Evolutionary conservation across 2,797 vertebrate genomes (phyloP).

Genomic region (Graptemys geographica): DNA sequence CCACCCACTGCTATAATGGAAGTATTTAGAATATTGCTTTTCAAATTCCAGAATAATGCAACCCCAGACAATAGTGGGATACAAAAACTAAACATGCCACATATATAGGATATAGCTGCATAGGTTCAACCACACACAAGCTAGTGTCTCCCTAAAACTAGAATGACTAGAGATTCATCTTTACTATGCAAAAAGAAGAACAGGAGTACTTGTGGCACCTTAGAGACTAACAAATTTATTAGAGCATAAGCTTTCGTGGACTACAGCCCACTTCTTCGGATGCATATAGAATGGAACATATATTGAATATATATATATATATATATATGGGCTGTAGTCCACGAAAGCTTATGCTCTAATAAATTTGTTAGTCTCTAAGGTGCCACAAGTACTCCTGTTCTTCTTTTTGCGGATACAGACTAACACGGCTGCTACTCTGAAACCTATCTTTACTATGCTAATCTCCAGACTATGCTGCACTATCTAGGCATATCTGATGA

Average conservation of each 20-base stretch:
- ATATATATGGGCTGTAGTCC: too few species aligned
- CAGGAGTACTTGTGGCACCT: too few species aligned
- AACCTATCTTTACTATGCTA: not conserved
- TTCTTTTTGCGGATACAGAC: too few species aligned
- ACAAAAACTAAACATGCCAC: not conserved
- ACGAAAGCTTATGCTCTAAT: too few species aligned
- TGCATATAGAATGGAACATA: too few species aligned
- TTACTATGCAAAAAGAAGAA: not conserved
- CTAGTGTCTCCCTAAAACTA: not conserved
- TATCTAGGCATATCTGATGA: not conserved
- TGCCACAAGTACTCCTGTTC: too few species aligned
- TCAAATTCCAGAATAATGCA: not conserved
- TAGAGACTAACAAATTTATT: too few species aligned
- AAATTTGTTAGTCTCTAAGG: too few species aligned
- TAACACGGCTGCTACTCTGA: too few species aligned
- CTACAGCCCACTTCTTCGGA: too few species aligned
- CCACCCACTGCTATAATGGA: not conserved
- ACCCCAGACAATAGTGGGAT: not conserved
- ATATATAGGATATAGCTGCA: not conserved
- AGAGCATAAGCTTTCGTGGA: too few species aligned
- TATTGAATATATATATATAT: too few species aligned
- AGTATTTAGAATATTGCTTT: not conserved
- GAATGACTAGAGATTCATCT: not conserved
- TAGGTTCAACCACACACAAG: not conserved
- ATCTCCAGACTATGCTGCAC: not conserved